These are phyloP conservation scores for Rhinopomastus cyanomelas DNA, from an alignment of 2,113 vertebrate species.

Conservation along the genomic window DNA sequence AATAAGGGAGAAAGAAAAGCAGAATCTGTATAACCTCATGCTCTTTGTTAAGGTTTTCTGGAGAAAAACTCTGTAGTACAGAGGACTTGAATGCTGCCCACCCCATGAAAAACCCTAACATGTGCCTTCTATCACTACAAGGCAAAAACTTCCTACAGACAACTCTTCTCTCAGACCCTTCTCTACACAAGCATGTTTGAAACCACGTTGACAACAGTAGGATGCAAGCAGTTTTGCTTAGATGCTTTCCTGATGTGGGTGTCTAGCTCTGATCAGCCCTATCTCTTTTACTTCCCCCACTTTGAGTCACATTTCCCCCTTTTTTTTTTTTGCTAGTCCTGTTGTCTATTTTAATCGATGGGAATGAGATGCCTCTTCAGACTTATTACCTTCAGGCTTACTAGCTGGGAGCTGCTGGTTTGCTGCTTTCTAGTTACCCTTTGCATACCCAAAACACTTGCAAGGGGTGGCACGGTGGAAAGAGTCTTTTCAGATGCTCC, in stretches of 20 bases:
- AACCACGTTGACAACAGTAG: background rate
- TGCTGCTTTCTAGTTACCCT: background rate
- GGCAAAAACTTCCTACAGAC: constrained; percentile 34
- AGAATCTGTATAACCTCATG: background rate
- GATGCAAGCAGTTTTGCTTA: background rate
- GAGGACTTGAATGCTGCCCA: background rate
- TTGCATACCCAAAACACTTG: background rate
- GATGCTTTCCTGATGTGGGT: constrained; percentile 50
- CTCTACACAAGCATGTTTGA: constrained; percentile 8
- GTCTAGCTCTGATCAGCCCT: constrained; percentile 11
- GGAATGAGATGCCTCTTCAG: background rate
- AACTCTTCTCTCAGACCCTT: background rate
- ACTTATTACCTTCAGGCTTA: background rate
- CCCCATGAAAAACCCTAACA: background rate
- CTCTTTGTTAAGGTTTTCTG: background rate
- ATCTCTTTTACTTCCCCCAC: constrained; percentile 24
- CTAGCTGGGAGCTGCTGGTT: background rate
- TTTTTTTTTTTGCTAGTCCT: background rate
- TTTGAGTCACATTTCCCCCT: constrained; percentile 46
- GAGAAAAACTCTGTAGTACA: background rate
- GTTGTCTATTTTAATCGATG: constrained; percentile 39
- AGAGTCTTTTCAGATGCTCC: background rate
- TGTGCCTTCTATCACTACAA: background rate
- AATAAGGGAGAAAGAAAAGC: background rate
- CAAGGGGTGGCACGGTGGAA: background rate